Evolutionary conservation across 2,888 invertebrate genomes (phyloP), one percentile per base, ranked within the genome.

Genomic region (Sesia bembeciformis): DNA sequence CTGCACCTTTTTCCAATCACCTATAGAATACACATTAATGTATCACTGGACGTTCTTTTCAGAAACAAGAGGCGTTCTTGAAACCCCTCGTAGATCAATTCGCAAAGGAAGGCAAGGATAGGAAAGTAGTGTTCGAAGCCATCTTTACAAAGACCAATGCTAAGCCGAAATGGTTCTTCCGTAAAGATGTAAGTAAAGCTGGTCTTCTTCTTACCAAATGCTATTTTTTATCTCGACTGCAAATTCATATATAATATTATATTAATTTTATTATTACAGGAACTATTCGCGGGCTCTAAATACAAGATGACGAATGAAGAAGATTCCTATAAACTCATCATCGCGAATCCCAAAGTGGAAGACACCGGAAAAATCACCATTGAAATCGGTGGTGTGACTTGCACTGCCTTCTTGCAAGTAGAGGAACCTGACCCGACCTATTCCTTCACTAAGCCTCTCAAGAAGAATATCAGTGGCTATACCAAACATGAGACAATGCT

Each of bases 311-410:
- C 95, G 70, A 95, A 94, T 72, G 98, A 98, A 78, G 95, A 95
- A 70, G 97, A 98, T 73, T 93, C 94, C 1, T 98, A 99, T 81
- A 95, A 94, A 71, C 90, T 99, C 61, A 94, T 96, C 62, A 97
- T 99, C 69, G 92, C 92, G 78, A 93, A 92, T 70, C 98, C 99
- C 0, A 97, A 96, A 87, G 96, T 96, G 43, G 99, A 99, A 68
- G 99, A 99, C 80, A 96, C 96, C 64, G 99, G 98, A 67, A 98
- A 98, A 90, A 98, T 98, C 76, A 96, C 96, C 0, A 94, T 98
- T 69, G 98, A 99, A 90, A 97, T 98, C 67, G 95, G 96, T 68
- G 97, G 98, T 54, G 92, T 96, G 52, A 93, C 94, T 54, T 96
- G 95, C 65, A 95, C 96, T 38, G 98, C 95, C 51, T 96, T 97